Evolutionary conservation across 2,888 invertebrate genomes (phyloP).

Genomic region (Aleiodes testaceus): DNA sequence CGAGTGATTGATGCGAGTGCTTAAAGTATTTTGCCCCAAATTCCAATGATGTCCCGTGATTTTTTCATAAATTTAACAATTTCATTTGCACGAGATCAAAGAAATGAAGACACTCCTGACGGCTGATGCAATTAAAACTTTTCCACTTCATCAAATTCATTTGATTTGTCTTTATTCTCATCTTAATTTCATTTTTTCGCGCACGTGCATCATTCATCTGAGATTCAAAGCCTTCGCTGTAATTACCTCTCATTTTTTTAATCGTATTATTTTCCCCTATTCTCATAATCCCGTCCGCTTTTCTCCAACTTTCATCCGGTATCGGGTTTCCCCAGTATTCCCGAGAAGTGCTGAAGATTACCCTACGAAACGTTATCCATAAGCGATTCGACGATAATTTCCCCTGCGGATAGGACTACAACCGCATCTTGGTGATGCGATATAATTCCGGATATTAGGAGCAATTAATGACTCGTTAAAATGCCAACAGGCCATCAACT

Average conservation of each 20-base stretch:
- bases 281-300: too few relatives aligned
- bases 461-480: conserved; percentile 7
- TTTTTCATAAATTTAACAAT: too few relatives aligned
- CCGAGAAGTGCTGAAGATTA: background rate
- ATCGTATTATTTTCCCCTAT: background rate
- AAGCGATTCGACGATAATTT: background rate
- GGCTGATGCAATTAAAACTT: conserved; percentile 69
- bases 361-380: background rate
- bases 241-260: conserved; percentile 27
- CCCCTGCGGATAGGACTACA: background rate
- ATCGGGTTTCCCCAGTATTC: background rate
- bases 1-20: too few relatives aligned
- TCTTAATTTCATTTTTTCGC: conserved; percentile 46
- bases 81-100: conserved; percentile 8
- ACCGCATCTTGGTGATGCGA: too few relatives aligned
- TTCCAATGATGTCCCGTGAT: too few relatives aligned
- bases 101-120: conserved; percentile 45
- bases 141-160: conserved; percentile 59
- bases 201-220: conserved; percentile 38
- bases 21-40: too few relatives aligned
- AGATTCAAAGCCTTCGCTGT: conserved; percentile 34
- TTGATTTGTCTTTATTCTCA: conserved; percentile 66
- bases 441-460: conserved; percentile 7
- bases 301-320: background rate
- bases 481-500: background rate